phyloP scores from a whole-genome alignment of 2,797 vertebrate species.

The Anguilla pacifica region DNA sequence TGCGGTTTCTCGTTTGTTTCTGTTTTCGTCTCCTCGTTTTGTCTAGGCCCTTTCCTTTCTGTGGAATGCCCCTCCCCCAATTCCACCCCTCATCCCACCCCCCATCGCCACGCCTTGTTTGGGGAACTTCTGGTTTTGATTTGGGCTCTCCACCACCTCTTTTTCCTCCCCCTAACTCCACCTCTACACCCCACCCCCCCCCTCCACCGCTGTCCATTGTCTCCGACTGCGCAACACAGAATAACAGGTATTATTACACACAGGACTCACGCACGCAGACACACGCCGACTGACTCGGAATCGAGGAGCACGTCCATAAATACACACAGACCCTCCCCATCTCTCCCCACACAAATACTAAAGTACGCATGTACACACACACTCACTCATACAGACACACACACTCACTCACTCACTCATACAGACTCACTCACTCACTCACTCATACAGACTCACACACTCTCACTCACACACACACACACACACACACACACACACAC shows the following conservation, averaged over 20 bases:
- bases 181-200: not conserved
- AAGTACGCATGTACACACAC: not conserved
- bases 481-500: not conserved
- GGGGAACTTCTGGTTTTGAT: conserved; percentile 29
- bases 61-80: not conserved
- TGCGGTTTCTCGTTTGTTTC: not conserved
- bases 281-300: not conserved
- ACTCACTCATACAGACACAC: not conserved
- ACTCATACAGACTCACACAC: not conserved
- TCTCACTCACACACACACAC: not conserved
- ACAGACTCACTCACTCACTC: too few species aligned
- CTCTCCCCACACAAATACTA: not conserved
- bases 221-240: not conserved
- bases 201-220: conserved; percentile 1
- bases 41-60: not conserved
- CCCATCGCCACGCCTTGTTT: conserved; percentile 1
- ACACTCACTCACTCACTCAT: not conserved
- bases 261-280: not conserved
- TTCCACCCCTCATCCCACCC: not conserved
- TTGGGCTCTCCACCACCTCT: not conserved
- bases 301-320: not conserved
- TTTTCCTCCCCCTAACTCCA: not conserved
- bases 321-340: not conserved
- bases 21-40: not conserved
- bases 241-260: not conserved